These are phyloP conservation scores for Epizoanthus stellaris DNA, from an alignment of 92 coral and sea anemone species.

Conservation along the genomic window DNA sequence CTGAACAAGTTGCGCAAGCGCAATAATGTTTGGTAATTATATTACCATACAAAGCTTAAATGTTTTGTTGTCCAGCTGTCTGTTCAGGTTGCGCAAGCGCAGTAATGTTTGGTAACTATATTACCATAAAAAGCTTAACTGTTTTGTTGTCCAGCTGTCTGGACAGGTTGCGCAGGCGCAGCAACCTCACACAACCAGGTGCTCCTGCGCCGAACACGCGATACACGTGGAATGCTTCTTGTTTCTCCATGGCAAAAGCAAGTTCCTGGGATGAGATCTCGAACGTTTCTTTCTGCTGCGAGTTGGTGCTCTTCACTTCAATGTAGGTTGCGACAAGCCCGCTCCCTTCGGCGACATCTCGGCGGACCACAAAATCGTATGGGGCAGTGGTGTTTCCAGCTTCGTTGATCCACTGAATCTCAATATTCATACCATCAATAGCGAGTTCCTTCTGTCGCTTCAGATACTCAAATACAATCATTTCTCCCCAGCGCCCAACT, in stretches of 20 bases:
- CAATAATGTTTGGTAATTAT: constrained; percentile 24
- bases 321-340: constrained; percentile 48
- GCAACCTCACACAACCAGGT: constrained; percentile 57
- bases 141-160: constrained; percentile 74
- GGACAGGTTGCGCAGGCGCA: constrained; percentile 74
- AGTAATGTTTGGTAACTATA: constrained; percentile 38
- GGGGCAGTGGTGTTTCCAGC: constrained; percentile 71
- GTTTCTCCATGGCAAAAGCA: constrained; percentile 65
- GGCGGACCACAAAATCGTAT: constrained; percentile 73
- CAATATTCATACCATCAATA: constrained; percentile 8
- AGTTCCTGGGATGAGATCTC: constrained; percentile 87
- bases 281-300: constrained; percentile 72
- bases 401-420: constrained; percentile 81
- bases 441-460: constrained; percentile 36
- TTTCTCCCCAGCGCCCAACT: constrained; percentile 92
- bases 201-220: constrained; percentile 92
- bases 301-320: constrained; percentile 85
- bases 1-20: no score
- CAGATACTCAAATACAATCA: constrained; percentile 71
- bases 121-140: constrained; percentile 77
- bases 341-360: constrained; percentile 19
- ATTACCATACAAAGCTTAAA: no score
- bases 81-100: no score
- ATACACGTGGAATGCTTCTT: constrained; percentile 75
- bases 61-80: no score